phyloP scores from a whole-genome alignment of 2,888 invertebrate genomes.

The Halictus quadricinctus region DNA sequence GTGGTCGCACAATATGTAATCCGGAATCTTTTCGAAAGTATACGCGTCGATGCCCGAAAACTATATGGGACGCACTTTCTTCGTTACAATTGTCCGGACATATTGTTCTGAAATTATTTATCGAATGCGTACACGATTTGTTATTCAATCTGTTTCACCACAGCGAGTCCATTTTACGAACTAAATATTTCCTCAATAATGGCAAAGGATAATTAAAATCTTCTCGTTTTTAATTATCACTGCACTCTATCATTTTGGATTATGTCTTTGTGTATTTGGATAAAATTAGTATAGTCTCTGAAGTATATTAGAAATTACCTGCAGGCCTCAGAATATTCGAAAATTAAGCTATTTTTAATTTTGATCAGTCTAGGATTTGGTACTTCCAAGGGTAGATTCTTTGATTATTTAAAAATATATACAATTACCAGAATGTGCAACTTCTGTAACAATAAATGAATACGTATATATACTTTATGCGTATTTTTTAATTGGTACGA shows the following conservation, averaged over 20 bases:
- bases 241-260: background rate
- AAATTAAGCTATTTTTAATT: background rate
- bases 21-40: constrained; percentile 47
- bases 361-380: background rate
- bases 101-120: background rate
- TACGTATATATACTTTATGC: background rate
- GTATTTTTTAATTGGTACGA: background rate
- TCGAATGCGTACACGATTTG: background rate
- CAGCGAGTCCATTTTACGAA: background rate
- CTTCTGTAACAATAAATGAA: background rate
- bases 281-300: background rate
- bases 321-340: background rate
- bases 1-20: constrained; percentile 66
- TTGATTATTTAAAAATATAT: background rate
- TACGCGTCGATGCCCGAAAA: background rate
- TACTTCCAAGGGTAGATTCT: constrained; percentile 7
- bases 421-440: background rate
- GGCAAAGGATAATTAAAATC: background rate
- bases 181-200: background rate
- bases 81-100: background rate
- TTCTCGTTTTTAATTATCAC: background rate
- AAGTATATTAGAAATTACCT: background rate
- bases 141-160: background rate
- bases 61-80: background rate
- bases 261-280: background rate